Conservation (phyloP, 2,113 vertebrate species). For the Saccopteryx leptura region DNA sequence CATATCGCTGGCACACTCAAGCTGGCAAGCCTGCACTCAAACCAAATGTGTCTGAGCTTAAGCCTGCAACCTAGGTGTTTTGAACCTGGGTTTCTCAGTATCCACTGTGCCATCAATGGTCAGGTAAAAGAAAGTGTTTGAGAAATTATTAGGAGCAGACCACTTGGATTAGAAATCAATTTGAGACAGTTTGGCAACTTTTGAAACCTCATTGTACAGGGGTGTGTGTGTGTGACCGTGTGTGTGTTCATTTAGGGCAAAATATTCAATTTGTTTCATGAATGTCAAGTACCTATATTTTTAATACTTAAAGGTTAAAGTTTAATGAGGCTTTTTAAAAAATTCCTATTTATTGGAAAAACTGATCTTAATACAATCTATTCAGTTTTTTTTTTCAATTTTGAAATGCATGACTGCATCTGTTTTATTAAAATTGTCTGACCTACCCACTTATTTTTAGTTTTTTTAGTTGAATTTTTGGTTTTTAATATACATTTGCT, state of each 20-base stretch:
- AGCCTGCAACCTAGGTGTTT: too few species aligned
- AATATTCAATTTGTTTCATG: neutral
- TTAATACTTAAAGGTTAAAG: neutral
- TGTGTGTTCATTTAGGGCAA: neutral
- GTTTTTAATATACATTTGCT: neutral
- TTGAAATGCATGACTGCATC: neutral
- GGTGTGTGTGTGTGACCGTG: neutral
- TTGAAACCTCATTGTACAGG: neutral
- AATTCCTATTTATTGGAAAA: neutral
- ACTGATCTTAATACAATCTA: neutral
- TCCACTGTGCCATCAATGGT: too few species aligned
- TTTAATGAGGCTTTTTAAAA: neutral
- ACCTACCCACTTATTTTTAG: neutral
- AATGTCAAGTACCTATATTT: neutral
- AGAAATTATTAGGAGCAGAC: neutral
- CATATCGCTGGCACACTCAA: too few species aligned
- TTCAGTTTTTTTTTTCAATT: neutral
- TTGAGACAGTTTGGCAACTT: neutral
- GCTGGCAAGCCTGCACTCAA: too few species aligned
- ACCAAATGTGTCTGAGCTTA: too few species aligned
- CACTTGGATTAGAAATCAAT: neutral
- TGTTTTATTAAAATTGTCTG: constrained; percentile 5
- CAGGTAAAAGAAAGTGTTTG: neutral
- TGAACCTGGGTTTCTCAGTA: too few species aligned
- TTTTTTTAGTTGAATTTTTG: neutral